Conservation (phyloP, 2,797 vertebrate species). For the Salmo trutta region DNA sequence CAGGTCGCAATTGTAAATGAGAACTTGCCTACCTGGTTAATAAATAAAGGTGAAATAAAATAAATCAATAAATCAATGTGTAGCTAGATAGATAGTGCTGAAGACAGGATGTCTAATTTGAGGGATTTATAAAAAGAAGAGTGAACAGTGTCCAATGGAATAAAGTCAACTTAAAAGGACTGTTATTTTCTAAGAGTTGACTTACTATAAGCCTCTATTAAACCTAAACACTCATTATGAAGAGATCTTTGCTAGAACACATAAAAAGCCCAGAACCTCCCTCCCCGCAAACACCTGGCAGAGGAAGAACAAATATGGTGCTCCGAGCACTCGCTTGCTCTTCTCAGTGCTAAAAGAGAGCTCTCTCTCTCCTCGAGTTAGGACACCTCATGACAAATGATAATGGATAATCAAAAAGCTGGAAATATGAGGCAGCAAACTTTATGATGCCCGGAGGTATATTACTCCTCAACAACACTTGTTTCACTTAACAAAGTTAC, state of each 20-base stretch:
- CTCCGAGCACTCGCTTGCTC: slow-evolving; percentile 65
- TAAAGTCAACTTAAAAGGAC: slow-evolving; percentile 22
- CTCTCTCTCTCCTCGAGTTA: slow-evolving; percentile 91
- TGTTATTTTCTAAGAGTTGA: slow-evolving; percentile 33
- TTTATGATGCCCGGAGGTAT: slow-evolving; percentile 99
- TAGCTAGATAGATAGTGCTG: slow-evolving; percentile 25
- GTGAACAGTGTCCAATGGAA: slow-evolving; percentile 5
- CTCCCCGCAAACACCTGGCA: not conserved
- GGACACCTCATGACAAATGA: slow-evolving; percentile 99
- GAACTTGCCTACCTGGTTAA: too few relatives aligned
- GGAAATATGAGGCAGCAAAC: slow-evolving; percentile 99
- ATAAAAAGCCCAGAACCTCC: slow-evolving; percentile 17
- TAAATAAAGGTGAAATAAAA: too few relatives aligned
- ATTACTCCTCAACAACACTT: slow-evolving; percentile 99
- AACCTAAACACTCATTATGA: slow-evolving; percentile 46
- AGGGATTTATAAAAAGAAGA: slow-evolving; percentile 30
- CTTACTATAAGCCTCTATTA: slow-evolving; percentile 36
- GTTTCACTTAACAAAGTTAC: slow-evolving; percentile 99
- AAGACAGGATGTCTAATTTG: slow-evolving; percentile 25
- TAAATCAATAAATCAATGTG: too few relatives aligned
- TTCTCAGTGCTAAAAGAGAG: slow-evolving; percentile 70
- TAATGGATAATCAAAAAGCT: slow-evolving; percentile 99
- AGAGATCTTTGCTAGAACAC: slow-evolving; percentile 29
- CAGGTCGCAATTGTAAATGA: too few relatives aligned
- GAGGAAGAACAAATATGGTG: slow-evolving; percentile 59